Percentiles rank a stretch among this genome's conserved stretches.
These are phyloP conservation scores for Microcebus griseorufus DNA, from an alignment of 2,113 vertebrate genomes.

Conservation along the genomic window DNA sequence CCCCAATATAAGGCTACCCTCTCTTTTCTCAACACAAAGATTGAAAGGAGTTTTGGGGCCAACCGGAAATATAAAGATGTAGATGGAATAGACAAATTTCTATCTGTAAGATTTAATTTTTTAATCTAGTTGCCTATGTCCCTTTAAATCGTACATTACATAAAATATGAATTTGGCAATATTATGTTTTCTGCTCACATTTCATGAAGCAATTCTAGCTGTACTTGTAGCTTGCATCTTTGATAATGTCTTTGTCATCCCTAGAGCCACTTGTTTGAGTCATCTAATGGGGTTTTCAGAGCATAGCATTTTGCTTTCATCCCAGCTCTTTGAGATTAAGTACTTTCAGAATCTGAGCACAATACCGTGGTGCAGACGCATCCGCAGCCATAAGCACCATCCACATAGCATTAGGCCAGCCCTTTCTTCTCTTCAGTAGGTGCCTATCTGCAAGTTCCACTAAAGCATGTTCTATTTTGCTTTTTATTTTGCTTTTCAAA, in stretches of 20 bases:
- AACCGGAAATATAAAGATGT: not conserved
- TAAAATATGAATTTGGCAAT: not conserved
- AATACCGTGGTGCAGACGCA: not conserved
- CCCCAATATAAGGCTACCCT: not conserved
- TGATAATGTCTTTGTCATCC: conserved; percentile 25
- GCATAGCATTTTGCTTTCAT: not conserved
- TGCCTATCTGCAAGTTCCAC: not conserved
- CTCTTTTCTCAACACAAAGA: not conserved
- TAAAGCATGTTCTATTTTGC: conserved; percentile 19
- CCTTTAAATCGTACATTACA: not conserved
- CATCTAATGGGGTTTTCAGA: conserved; percentile 54
- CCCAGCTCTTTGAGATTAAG: not conserved
- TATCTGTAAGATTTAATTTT: accelerated
- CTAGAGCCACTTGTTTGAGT: conserved; percentile 13
- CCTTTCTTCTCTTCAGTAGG: conserved; percentile 5
- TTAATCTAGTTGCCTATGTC: not conserved
- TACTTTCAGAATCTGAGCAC: not conserved
- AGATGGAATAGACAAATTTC: not conserved
- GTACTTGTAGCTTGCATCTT: not conserved
- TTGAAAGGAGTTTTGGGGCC: not conserved
- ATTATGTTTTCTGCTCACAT: not conserved
- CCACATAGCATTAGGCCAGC: not conserved
- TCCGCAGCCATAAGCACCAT: not conserved
- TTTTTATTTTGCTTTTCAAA: conserved; percentile 51
- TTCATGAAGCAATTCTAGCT: not conserved